A percentile compares a stretch with the other conserved stretches of the same genome.
These are phyloP conservation scores for Melikaiella ostensackeni DNA, from an alignment of 2,888 invertebrate genomes.

Conservation along the genomic window DNA sequence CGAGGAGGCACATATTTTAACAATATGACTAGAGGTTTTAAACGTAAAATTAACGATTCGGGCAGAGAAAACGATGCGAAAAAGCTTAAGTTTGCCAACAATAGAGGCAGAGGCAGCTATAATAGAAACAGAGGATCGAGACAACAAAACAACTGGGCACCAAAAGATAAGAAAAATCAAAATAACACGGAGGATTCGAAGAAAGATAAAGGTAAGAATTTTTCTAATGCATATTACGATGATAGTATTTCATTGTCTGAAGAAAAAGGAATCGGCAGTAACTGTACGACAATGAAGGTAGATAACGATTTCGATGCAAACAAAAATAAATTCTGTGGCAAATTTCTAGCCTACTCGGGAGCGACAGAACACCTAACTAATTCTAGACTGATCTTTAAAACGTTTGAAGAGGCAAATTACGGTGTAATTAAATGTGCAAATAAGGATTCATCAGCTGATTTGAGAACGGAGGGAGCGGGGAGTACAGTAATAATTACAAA, in stretches of 20 bases:
- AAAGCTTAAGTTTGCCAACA: neutral
- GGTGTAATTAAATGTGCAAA: constrained; percentile 55
- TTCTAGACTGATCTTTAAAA: constrained; percentile 52
- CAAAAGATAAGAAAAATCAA: neutral
- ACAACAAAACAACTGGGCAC: neutral
- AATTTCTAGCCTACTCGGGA: constrained; percentile 51
- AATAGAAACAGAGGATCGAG: too few species aligned
- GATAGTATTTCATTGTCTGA: neutral
- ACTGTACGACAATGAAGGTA: neutral
- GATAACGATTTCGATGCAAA: neutral
- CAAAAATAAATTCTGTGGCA: neutral
- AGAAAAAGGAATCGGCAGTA: neutral
- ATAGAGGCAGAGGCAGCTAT: too few species aligned
- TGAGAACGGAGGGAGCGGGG: constrained; percentile 54
- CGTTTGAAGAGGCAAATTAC: constrained; percentile 46
- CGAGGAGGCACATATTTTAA: neutral
- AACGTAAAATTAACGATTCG: neutral
- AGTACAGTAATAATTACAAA: constrained; percentile 5
- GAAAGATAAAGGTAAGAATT: neutral
- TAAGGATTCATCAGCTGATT: constrained; percentile 52
- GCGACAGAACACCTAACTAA: constrained; percentile 57
- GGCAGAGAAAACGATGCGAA: neutral
- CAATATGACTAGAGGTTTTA: neutral
- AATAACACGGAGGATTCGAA: neutral
- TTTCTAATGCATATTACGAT: neutral